These are phyloP conservation scores for Vanessa atalanta DNA, from an alignment of 1,140 invertebrate species.

Conservation along the genomic window DNA sequence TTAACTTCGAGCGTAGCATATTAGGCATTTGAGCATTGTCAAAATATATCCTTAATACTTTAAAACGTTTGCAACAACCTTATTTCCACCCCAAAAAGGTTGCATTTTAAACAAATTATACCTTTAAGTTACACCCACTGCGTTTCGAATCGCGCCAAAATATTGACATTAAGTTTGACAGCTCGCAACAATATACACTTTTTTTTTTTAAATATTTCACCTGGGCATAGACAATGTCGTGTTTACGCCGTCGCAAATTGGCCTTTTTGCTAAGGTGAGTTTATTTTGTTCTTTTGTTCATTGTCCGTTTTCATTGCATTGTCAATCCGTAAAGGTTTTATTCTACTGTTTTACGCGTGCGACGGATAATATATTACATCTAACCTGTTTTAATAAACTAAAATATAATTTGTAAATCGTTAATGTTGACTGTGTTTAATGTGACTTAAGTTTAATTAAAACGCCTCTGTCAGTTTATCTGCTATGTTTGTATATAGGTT, in stretches of 20 bases:
- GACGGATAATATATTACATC: background rate
- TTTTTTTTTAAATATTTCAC: slow-evolving; percentile 50
- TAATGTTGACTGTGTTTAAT: too few relatives aligned
- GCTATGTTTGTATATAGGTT: too few relatives aligned
- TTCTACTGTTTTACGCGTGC: slow-evolving; percentile 55
- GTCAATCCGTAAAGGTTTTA: slow-evolving; percentile 18
- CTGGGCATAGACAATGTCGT: slow-evolving; percentile 61
- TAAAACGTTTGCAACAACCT: slow-evolving; percentile 10
- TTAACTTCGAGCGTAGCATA: slow-evolving; percentile 54
- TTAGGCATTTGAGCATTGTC: slow-evolving; percentile 45
- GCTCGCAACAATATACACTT: slow-evolving; percentile 34
- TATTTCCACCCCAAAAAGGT: slow-evolving; percentile 29
- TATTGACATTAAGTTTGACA: slow-evolving; percentile 75
- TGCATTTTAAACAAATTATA: slow-evolving; percentile 18
- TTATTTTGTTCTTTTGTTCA: slow-evolving; percentile 42
- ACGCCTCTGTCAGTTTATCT: too few relatives aligned
- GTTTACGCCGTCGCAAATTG: slow-evolving; percentile 65
- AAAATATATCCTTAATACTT: slow-evolving; percentile 27
- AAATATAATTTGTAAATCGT: too few relatives aligned
- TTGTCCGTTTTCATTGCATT: slow-evolving; percentile 45
- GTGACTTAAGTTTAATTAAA: too few relatives aligned
- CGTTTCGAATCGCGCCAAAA: slow-evolving; percentile 75
- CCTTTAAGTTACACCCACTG: slow-evolving; percentile 46
- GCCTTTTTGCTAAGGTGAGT: slow-evolving; percentile 25
- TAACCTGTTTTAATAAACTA: too few relatives aligned